Evolutionary conservation across 1,140 invertebrate species (phyloP).

Genomic region (Drosophila ercepeae): DNA sequence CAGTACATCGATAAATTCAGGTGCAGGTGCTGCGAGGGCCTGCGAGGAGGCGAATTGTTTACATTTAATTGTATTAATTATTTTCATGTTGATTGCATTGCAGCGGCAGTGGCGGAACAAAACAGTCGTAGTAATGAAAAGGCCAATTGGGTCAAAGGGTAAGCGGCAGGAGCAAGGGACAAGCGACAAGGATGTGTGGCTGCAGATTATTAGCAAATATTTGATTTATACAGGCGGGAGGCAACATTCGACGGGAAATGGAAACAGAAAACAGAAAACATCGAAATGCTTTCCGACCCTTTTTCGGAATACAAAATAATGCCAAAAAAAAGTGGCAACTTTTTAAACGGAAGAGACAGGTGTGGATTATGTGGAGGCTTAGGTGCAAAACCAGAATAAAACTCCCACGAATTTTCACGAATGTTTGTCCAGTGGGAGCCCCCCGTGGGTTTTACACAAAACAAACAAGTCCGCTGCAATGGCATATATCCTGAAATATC

Average conservation of each 20-base stretch:
- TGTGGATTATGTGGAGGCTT: slow-evolving; percentile 44
- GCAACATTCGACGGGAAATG: slow-evolving; percentile 21
- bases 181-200: neutral
- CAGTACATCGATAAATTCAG: neutral
- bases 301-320: slow-evolving; percentile 4
- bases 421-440: slow-evolving; percentile 44
- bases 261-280: slow-evolving; percentile 8
- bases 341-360: neutral
- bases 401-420: slow-evolving; percentile 12
- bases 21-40: too few species aligned
- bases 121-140: slow-evolving; percentile 18
- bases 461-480: slow-evolving; percentile 37
- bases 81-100: slow-evolving; percentile 77
- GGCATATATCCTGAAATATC: neutral
- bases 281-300: neutral
- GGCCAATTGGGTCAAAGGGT: slow-evolving; percentile 26
- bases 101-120: slow-evolving; percentile 15
- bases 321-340: slow-evolving; percentile 54
- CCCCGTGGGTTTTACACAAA: slow-evolving; percentile 21
- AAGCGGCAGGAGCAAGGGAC: neutral
- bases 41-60: slow-evolving; percentile 36
- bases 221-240: slow-evolving; percentile 58
- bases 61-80: slow-evolving; percentile 76
- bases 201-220: slow-evolving; percentile 61
- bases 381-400: slow-evolving; percentile 21